Conservation (phyloP, 2,888 invertebrate genomes). For the Neoaliturus tenellus region DNA sequence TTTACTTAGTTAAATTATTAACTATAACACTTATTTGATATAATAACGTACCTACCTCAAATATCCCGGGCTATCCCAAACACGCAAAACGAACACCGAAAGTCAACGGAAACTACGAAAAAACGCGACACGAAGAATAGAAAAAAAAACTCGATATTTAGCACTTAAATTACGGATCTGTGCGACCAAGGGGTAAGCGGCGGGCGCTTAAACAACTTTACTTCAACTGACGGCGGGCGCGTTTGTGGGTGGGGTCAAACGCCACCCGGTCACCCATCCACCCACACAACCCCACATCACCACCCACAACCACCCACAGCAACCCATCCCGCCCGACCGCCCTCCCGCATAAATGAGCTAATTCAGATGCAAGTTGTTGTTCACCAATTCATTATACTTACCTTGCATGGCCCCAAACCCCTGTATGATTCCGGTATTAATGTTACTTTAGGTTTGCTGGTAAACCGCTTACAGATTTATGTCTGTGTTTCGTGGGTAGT, state of each 20-base stretch:
- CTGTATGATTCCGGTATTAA: neutral
- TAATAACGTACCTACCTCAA: neutral
- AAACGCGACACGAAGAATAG: neutral
- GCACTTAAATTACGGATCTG: conserved; percentile 3
- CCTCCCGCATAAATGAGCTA: conserved; percentile 50
- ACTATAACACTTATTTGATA: no score
- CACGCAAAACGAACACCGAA: conserved; percentile 29
- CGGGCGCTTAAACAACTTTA: neutral
- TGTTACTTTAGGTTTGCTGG: no score
- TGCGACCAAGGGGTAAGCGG: neutral
- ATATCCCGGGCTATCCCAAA: neutral
- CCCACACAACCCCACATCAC: neutral
- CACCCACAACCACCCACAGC: neutral
- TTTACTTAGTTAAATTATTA: no score
- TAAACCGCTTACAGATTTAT: no score
- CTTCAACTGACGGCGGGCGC: conserved; percentile 9
- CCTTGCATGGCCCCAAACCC: neutral
- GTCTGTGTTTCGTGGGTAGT: no score
- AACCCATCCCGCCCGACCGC: neutral
- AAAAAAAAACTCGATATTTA: conserved; percentile 4
- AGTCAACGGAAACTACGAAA: conserved; percentile 18
- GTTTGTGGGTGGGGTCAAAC: neutral
- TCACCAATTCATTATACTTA: conserved; percentile 46
- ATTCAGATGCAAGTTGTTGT: conserved; percentile 43
- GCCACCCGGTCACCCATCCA: neutral